Base-by-base conservation (phyloP, 2,113 vertebrate genomes). In the Oreochromis tanganicae region DNA sequence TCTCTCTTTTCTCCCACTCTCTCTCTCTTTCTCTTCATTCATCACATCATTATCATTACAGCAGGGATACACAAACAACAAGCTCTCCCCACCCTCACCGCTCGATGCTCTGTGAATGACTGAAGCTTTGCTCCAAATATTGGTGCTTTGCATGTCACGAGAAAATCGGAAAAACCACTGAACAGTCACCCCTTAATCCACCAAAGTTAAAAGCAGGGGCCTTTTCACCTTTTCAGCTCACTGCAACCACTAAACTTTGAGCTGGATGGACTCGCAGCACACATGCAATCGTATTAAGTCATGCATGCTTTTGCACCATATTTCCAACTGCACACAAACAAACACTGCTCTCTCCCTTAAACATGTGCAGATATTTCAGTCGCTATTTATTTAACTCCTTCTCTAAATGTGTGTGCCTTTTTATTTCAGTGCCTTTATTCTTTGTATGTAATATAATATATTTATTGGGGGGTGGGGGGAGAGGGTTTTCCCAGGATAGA, bases 21-120 rank as follows among this genome's bases (percentile, higher is more conserved):
- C 87, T 87, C 88, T 82, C 43, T 85, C 80, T 21, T 71, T 78
- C 88, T 88, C 81, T 93, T 83, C 92, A 93, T 94, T 93, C 92
- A 93, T 94, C 94, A 93, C 94, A 91, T 94, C 92, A 94, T 94
- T 94, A 94, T 94, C 92, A 93, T 87, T 89, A 92, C 85, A 89
- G 93, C 91, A 92, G 89, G 91, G 89, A 93, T 92, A 90, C 91
- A 93, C 92, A 92, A 94, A 94, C 91, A 93, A 90, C 89, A 88
- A 91, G 81, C 87, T 86, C 55, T 81, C 80, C 90, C 80, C 86
- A 61, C 71, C 85, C 80, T 88, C 17, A 14, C 61, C 57, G 66
- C 85, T 86, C 87, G 9, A 81, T 17, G 55, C 87, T 89, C 86
- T 85, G 89, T 88, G 90, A 94, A 88, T 89, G 93, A 93, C 80